Base-by-base conservation (phyloP, 1,140 invertebrate species). In the Nasonia giraulti region DNA sequence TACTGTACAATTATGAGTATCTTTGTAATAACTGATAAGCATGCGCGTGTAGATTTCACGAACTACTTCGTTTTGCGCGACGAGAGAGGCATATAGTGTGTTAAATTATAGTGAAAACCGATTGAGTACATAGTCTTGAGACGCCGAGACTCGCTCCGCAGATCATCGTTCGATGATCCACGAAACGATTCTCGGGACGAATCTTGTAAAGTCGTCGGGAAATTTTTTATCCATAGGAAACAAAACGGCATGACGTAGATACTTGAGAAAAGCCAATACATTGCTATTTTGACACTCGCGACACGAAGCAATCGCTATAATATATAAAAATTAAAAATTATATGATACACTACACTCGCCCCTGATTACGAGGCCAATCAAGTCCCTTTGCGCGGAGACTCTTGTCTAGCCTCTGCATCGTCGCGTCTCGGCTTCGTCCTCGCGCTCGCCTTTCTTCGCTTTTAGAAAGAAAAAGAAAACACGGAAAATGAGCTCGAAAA, bases 21-120 rank as follows among this genome's bases (percentile, higher is more conserved):
- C 88, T 90, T 91, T 90, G 88, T 90, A 90, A 90, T 89, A 90
- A 90, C 85, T 89, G 89, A 89, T 82, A 89, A 80, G 69, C 62
- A 89, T 81, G 87, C 37, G 75, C 31, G 78, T 66, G 77, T 80
- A 84, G 77, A 80, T 40, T 71, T 73, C 3, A 74, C 12, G 50
- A 55, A 55, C 1, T 74, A 78, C 66, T 79, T 62, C 76, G 44
- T 62, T 73, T 37, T 78, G 79, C 20, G 79, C 20, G 12, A 55
- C 17, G 62, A 55, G 66, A 80, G 17, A 55, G 20, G 23, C n/a
- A 75, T 44, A 75, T 44, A 75, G 40, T 7, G 10, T 37, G 55
- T 55, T 31, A 33, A 68, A 77, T 20, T 23, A 23, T 17, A 14
- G 2, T 11, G 27, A 33, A 31, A 71, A 33, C 68, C 55, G 55